phyloP scores from a whole-genome alignment of 2,797 vertebrate species.

The Xerus rutilus region DNA sequence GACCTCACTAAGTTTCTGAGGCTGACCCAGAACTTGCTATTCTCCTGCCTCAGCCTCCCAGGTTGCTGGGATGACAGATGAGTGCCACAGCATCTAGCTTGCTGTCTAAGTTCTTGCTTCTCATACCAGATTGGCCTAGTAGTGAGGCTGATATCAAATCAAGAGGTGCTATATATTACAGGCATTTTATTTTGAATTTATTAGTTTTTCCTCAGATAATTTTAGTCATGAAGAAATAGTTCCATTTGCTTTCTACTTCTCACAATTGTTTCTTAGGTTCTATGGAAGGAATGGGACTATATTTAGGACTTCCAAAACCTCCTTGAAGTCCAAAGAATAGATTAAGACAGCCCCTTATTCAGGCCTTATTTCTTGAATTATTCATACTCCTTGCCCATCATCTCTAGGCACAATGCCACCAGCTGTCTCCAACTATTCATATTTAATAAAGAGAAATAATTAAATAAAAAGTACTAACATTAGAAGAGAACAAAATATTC shows the following conservation, averaged over 20 bases:
- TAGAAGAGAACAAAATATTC: background rate
- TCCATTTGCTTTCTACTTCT: background rate
- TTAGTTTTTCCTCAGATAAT: background rate
- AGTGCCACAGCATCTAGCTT: too few species aligned
- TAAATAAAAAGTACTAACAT: constrained; percentile 18
- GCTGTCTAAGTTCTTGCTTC: background rate
- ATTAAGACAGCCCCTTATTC: background rate
- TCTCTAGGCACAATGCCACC: background rate
- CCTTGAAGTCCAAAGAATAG: background rate
- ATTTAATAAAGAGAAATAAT: background rate
- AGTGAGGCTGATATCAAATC: background rate
- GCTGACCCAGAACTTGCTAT: too few species aligned
- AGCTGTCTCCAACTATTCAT: background rate
- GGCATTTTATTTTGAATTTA: background rate
- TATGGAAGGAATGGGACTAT: background rate
- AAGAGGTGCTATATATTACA: background rate
- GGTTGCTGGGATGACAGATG: too few species aligned
- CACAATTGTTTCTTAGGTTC: background rate
- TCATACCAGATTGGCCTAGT: background rate
- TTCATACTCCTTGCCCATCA: background rate
- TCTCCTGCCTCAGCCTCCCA: too few species aligned
- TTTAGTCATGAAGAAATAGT: background rate
- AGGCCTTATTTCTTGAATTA: background rate
- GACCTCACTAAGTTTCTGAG: too few species aligned
- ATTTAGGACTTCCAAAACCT: background rate